Base-by-base conservation (phyloP, 37 sponge, comb jelly and placozoan genomes). In the Theonella swinhoei region DNA sequence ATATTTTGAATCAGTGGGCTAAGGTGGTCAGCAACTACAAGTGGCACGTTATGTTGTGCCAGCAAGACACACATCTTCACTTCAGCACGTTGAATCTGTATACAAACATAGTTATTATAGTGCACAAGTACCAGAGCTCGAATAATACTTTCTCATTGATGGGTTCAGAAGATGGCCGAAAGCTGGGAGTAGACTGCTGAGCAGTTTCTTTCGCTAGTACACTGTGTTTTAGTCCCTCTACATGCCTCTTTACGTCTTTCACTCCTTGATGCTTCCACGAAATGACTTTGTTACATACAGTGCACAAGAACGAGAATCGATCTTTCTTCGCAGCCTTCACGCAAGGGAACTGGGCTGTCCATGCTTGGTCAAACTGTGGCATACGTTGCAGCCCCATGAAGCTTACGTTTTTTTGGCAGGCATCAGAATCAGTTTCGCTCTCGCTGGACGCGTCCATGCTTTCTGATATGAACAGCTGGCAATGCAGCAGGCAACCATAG, bases 21-120 rank as follows among this genome's bases (percentile, higher is more conserved):
- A 37, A 88, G 35, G 24, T 88, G 89, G 33, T 88, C 83, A 39
- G 74, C 40, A 19, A 88, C 28, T 8, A 62, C 69, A 26, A 88
- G 43, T 34, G 83, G 89, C n/a, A 88, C 62, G 40, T 88, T 88
- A 28, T 70, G 73, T 63, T 88, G 74, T 1, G 76, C 89, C 39
- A 88, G 58, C 4, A 82, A 20, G 29, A 59, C 63, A 35, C 78
- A 19, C 41, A 89, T 79, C 36, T 89, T 89, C 19, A 89, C 80
- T 61, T 89, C 90, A 36, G 90, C 90, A 63, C 85, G 38, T 35
- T 61, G 25, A 63, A 77, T 24, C 78, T 77, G 32, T 72, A 24
- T 7, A 17, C 24, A 42, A 41, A 40, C 41, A 74, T 39, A 20
- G 3, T 30, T 42, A 42, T 34, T 34, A 25, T 47, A 74, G 8